Base-by-base conservation (phyloP, 2,888 invertebrate genomes). In the Pammene fasciana region DNA sequence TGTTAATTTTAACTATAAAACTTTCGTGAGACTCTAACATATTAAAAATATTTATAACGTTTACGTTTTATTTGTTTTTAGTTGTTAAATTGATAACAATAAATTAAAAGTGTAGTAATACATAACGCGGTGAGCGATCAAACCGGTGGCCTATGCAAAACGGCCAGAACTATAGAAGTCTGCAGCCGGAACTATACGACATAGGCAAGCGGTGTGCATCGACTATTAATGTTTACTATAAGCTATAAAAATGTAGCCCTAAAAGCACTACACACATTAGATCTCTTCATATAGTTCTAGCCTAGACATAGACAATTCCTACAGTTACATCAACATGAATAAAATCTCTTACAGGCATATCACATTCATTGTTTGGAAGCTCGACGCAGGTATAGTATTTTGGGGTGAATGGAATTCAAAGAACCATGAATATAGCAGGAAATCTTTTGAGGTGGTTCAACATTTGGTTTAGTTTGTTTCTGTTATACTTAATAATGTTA, bases 251-350 rank as follows among this genome's bases (percentile, higher is more conserved):
- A 56, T 34, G 0, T 8, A 16, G 48, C 34, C 16, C 43, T 13
- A 34, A 11, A 60, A 13, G 13, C 56, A 68, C 52, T 38, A 38
- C 18, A 65, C 65, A 65, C 68, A 36, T 59, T 54, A 70, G 59
- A 65, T 14, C 13, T 59, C 57, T 68, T 65, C 65, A 70, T 68
- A 68, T 65, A 68, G 68, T 41, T 52, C 45, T 70, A 70, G 54
- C 14, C 13, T 70, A 54, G 52, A 59, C 64, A 59, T 70, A 54
- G 52, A 59, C 64, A 59, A 59, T 26, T 34, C 43, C 46, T 46
- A 56, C 62, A 64, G 45, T 52, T 52, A 68, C 64, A 64, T 36
- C 26, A 50, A 68, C 64, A 64, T 57, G 45, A 57, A 52, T 64
- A 50, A 50, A 36, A 18, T 55, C 9, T 43, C 59, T 52, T 50